Base-by-base conservation (phyloP, 64 coral and sea anemone genomes). In the Montipora cactus region DNA sequence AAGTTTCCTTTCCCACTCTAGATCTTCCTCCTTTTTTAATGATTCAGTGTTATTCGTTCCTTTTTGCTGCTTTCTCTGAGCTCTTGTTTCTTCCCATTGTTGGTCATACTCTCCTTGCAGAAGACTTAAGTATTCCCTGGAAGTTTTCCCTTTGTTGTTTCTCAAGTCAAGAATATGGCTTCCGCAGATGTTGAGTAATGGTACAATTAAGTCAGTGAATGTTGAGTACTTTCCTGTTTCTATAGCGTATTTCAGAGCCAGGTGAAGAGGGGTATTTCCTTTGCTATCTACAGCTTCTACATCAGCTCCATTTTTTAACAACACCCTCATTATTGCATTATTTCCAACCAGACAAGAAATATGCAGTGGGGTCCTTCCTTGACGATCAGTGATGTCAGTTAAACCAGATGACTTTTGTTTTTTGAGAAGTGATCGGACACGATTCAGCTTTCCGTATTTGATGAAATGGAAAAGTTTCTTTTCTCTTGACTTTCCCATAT, bases 401-500 rank as follows among this genome's bases (percentile, higher is more conserved):
- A 82, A 75, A 73, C 57, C 7, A 11, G 51, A 77, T 66, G 72
- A n/a, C 49, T 99, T 73, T 66, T 94, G 59, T 78, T 92, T 92
- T 48, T 86, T 94, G 20, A 99, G 71, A 89, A 94, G 79, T 28
- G 95, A 89, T 47, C 98, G 92, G 45, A 99, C 45, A 50, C 95
- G 92, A 72, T 94, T 88, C 22, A 96, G 23, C 50, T 19, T 92
- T n/a, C 98, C 98, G 50, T 28, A 50, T 45, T 90, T 96, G 19
- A 99, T 90, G 49, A 94, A 94, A 51, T 77, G 88, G 67, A 99
- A 96, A 9, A 99, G 78, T 71, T 92, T 99, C 59, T 96, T 89
- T 68, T 92, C 79, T 20, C 47, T 88, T 18, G 74, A 88, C 55
- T 88, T 93, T 44, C 70, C 75, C 37, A 85, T 85, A 7, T 57